Percentiles rank a stretch among this genome's conserved stretches.
phyloP scores from a whole-genome alignment of 2,888 invertebrate genomes.

The Agrenia bidenticulata region DNA sequence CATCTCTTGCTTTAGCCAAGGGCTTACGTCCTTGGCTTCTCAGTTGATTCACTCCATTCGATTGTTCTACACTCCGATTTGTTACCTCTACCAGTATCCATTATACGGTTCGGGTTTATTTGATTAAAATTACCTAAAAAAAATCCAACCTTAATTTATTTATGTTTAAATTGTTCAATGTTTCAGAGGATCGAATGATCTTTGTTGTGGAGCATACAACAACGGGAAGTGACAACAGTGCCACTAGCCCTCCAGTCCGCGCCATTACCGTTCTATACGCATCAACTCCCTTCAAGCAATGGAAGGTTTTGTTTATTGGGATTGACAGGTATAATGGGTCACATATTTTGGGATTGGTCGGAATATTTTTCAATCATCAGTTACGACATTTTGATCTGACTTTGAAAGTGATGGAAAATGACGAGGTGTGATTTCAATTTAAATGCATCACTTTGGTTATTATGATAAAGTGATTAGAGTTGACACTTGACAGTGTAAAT shows the following conservation, averaged over 20 bases:
- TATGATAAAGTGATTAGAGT: too few relatives aligned
- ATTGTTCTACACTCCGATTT: slow-evolving; percentile 39
- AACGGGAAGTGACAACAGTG: background rate
- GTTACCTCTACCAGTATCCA: slow-evolving; percentile 35
- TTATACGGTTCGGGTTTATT: too few relatives aligned
- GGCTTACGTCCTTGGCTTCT: background rate
- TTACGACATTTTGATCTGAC: slow-evolving; percentile 40
- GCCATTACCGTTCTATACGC: slow-evolving; percentile 35
- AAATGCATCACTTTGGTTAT: too few relatives aligned
- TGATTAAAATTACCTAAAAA: background rate
- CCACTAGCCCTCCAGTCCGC: slow-evolving; percentile 3
- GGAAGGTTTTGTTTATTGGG: slow-evolving; percentile 35
- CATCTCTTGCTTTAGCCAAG: slow-evolving; percentile 28
- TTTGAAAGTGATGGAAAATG: slow-evolving; percentile 17
- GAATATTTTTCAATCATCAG: slow-evolving; percentile 44
- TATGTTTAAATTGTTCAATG: too few relatives aligned
- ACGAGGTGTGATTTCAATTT: background rate
- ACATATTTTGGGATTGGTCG: slow-evolving; percentile 26
- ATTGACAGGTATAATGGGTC: slow-evolving; percentile 23
- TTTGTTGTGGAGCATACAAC: slow-evolving; percentile 28
- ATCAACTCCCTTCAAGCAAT: slow-evolving; percentile 27
- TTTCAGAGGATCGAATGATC: slow-evolving; percentile 34
- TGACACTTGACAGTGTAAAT: too few relatives aligned
- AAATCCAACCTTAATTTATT: background rate
- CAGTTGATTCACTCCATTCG: slow-evolving; percentile 12